These are phyloP conservation scores for Philonicus albiceps DNA, from an alignment of 2,888 invertebrate genomes.

Conservation along the genomic window DNA sequence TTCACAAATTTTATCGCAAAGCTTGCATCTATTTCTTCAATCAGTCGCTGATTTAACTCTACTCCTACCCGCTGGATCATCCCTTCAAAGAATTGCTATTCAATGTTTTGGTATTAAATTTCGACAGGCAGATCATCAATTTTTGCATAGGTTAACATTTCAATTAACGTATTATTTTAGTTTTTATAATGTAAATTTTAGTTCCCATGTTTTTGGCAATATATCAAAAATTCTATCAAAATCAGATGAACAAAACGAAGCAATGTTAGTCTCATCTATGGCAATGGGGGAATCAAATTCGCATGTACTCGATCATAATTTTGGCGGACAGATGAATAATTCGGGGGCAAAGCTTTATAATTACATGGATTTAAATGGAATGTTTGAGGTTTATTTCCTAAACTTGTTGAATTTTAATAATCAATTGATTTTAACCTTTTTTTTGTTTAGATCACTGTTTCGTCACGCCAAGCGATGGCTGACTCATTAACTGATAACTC, in stretches of 20 bases:
- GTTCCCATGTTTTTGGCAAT: slow-evolving; percentile 93
- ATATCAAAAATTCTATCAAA: slow-evolving; percentile 94
- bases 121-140: slow-evolving; percentile 87
- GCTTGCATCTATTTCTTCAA: slow-evolving; percentile 86
- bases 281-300: slow-evolving; percentile 54
- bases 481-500: slow-evolving; percentile 91
- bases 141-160: slow-evolving; percentile 73
- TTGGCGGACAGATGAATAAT: slow-evolving; percentile 48
- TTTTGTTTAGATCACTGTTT: slow-evolving; percentile 76
- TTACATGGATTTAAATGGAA: slow-evolving; percentile 61
- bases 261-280: slow-evolving; percentile 62
- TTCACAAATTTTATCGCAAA: slow-evolving; percentile 72
- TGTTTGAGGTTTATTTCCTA: slow-evolving; percentile 56
- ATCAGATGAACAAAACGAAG: slow-evolving; percentile 78
- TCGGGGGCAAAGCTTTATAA: slow-evolving; percentile 57
- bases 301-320: slow-evolving; percentile 57
- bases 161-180: neutral
- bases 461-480: slow-evolving; percentile 93
- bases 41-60: slow-evolving; percentile 93
- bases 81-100: slow-evolving; percentile 90
- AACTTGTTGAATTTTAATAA: neutral
- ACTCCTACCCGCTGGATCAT: slow-evolving; percentile 83
- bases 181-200: slow-evolving; percentile 52
- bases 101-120: slow-evolving; percentile 93
- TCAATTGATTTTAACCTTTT: neutral